These are phyloP conservation scores for Apeltes quadracus DNA, from an alignment of 2,113 vertebrate species.

Conservation along the genomic window DNA sequence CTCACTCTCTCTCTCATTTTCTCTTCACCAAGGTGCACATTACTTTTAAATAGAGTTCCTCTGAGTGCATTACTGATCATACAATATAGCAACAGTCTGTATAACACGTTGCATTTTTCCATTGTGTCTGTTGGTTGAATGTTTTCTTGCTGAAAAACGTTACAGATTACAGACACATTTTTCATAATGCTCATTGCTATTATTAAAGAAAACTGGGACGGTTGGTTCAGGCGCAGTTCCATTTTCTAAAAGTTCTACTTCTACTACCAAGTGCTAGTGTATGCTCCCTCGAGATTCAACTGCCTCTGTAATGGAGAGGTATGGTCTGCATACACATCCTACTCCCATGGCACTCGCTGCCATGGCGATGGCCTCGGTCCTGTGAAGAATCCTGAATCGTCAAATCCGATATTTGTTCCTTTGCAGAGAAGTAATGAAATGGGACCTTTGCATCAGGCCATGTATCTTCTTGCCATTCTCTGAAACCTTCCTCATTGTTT, in stretches of 20 bases:
- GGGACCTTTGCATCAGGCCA: conserved; percentile 31
- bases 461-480: conserved; percentile 39
- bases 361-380: conserved; percentile 45
- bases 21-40: background rate
- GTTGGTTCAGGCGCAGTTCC: background rate
- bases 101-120: background rate
- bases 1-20: background rate
- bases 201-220: background rate
- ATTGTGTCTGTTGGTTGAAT: background rate
- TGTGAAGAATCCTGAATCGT: conserved; percentile 38
- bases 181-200: background rate
- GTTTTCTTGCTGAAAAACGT: background rate
- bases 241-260: background rate
- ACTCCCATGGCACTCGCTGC: conserved; percentile 35
- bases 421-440: conserved; percentile 48
- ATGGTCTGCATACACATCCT: conserved; percentile 1
- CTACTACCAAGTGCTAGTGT: background rate
- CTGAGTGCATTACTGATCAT: background rate
- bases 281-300: background rate
- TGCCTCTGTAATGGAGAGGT: background rate
- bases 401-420: conserved; percentile 62
- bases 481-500: conserved; percentile 45
- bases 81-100: no score
- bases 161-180: background rate
- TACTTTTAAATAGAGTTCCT: background rate